Base-by-base conservation (phyloP, 2,797 vertebrate genomes). In the Amblyopsis hoosieri region DNA sequence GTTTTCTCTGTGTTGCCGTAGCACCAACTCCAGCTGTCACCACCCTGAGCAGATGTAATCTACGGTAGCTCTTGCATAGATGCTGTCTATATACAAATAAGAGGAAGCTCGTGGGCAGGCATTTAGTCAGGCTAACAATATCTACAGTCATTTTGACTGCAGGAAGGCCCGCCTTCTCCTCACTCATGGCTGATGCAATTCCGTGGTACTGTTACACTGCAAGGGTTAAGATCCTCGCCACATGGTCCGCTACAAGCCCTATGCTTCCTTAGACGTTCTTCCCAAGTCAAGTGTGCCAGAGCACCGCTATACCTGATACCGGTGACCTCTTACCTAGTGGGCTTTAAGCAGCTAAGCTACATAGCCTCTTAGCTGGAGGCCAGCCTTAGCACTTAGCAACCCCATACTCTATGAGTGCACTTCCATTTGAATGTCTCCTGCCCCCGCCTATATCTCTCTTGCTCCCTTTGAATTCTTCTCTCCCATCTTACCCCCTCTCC, bases 121-220 rank as follows among this genome's bases (percentile, higher is more conserved):
- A 12, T 15, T 52, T 29, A 51, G 13, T 46, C 10, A 74, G 15
- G 23, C 23, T 29, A 29, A 29, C 23, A 23, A 23, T 70, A 64
- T 66, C 57, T 79, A 64, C 54, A 52, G 51, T 7, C 10, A 60
- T 37, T 45, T 62, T 0, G 1, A 14, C 49, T 70, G 14, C 51
- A 42, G 17, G 3, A 15, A 3, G 13, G 31, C 54, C 66, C n/a
- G 45, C 62, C 45, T 15, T 4, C 54, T 56, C 69, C 63, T 74
- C 66, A 57, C 55, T 62, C 7, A 31, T 1, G 89, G 90, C 91
- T 93, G 91, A 93, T 92, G 91, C 90, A 93, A 93, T 82, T 64
- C 62, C 60, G 33, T 46, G 55, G 58, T 61, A 37, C 60, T 31
- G 58, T 92, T 92, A 85, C 91, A 4, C 83, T 11, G 67, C 12